phyloP scores from a whole-genome alignment of 2,888 invertebrate genomes.

The Eulithis testata region DNA sequence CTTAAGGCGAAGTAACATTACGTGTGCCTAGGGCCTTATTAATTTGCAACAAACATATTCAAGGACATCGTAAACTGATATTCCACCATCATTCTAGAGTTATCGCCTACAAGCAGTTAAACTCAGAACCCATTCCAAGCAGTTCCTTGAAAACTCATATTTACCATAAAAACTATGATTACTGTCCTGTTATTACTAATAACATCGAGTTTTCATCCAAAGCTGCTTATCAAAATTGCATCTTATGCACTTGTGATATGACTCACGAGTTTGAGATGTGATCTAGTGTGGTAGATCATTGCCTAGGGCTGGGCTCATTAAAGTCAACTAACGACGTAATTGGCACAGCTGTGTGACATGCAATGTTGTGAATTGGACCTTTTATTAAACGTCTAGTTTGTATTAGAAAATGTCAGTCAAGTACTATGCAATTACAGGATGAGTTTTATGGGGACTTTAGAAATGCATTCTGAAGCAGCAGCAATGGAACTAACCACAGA shows the following conservation, averaged over 20 bases:
- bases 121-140: constrained; percentile 18
- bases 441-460: not conserved
- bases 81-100: constrained; percentile 9
- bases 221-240: constrained; percentile 22
- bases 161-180: constrained; percentile 46
- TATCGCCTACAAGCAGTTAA: constrained; percentile 7
- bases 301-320: constrained; percentile 68
- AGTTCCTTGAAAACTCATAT: constrained; percentile 35
- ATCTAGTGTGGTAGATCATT: constrained; percentile 53
- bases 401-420: constrained; percentile 11
- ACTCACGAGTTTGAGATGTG: constrained; percentile 40
- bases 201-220: constrained; percentile 25
- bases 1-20: not conserved
- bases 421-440: not conserved
- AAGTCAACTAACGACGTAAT: constrained; percentile 75
- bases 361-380: constrained; percentile 17
- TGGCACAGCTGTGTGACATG: constrained; percentile 48
- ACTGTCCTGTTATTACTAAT: constrained; percentile 41
- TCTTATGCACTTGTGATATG: constrained; percentile 35
- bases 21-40: constrained; percentile 7
- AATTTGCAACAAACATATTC: constrained; percentile 17
- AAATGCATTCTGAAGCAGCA: too few relatives aligned
- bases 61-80: constrained; percentile 18
- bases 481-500: too few relatives aligned
- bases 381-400: constrained; percentile 25